Conservation (phyloP, 2,113 vertebrate genomes). For the Circaetus cinerascens region DNA sequence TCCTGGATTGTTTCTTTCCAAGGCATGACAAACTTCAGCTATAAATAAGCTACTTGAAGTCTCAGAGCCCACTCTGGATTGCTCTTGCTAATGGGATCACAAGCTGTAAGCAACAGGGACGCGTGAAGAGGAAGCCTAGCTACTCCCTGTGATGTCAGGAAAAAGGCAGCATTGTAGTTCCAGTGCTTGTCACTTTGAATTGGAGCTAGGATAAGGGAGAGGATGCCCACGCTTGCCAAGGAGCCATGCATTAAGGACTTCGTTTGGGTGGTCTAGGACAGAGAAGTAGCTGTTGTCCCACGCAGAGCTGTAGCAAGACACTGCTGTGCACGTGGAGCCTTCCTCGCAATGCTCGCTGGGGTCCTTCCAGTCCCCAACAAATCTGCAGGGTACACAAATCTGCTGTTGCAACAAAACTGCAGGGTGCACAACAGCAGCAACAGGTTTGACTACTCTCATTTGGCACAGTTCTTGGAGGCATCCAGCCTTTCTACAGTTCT, state of each 20-base stretch:
- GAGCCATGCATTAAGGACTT: not conserved
- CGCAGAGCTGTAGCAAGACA: not conserved
- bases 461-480: not conserved
- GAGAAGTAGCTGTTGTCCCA: not conserved
- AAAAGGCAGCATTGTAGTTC: not conserved
- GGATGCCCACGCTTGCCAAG: not conserved
- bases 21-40: not conserved
- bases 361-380: not conserved
- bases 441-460: not conserved
- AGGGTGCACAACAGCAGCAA: not conserved
- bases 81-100: not conserved
- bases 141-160: not conserved
- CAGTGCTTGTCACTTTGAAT: not conserved
- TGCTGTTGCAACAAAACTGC: not conserved
- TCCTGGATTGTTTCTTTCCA: not conserved
- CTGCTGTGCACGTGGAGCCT: not conserved
- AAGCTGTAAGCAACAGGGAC: not conserved
- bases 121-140: not conserved
- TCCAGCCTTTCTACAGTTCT: not conserved
- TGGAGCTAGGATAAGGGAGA: not conserved
- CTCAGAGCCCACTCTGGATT: not conserved
- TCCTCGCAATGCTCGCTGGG: not conserved
- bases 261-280: not conserved
- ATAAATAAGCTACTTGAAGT: not conserved
- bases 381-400: not conserved